phyloP scores from a whole-genome alignment of 2,797 vertebrate genomes.

The Cryptoblepharus egeriae region DNA sequence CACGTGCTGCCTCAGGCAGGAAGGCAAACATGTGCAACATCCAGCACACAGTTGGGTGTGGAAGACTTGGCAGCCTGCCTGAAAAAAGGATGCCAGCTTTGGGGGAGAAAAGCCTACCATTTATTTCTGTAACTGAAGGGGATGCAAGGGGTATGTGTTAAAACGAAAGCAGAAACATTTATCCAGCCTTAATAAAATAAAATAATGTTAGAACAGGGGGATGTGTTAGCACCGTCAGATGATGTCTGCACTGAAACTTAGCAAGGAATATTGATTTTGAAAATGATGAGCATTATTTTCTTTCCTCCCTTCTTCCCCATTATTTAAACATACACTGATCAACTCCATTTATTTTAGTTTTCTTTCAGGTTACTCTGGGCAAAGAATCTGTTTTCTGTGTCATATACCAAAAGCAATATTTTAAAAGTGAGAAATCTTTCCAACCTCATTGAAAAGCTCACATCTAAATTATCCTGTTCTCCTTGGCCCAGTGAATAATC shows the following conservation, averaged over 20 bases:
- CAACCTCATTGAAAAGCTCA: background rate
- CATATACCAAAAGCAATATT: background rate
- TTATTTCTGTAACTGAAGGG: background rate
- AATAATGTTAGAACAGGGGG: slow-evolving; percentile 7
- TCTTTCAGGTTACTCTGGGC: background rate
- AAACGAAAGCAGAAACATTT: slow-evolving; percentile 36
- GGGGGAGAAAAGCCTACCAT: background rate
- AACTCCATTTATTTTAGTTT: background rate
- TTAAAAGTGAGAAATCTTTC: background rate
- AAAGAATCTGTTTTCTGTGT: background rate
- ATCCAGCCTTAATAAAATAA: background rate
- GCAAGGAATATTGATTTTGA: background rate
- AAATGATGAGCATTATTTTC: no score
- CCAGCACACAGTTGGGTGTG: background rate
- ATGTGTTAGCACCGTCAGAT: background rate
- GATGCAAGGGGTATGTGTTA: slow-evolving; percentile 17
- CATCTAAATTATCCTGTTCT: background rate
- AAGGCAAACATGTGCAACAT: slow-evolving; percentile 34
- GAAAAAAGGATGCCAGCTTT: slow-evolving; percentile 37
- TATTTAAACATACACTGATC: background rate
- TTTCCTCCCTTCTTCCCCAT: background rate
- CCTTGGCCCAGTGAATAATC: background rate
- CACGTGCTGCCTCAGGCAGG: slow-evolving; percentile 32
- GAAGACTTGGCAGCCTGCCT: slow-evolving; percentile 13
- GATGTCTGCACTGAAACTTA: background rate